Evolutionary conservation across 2,797 vertebrate genomes (phyloP), one percentile per base, ranked within the genome.

Genomic region (Paratrypauchen microcephalus): DNA sequence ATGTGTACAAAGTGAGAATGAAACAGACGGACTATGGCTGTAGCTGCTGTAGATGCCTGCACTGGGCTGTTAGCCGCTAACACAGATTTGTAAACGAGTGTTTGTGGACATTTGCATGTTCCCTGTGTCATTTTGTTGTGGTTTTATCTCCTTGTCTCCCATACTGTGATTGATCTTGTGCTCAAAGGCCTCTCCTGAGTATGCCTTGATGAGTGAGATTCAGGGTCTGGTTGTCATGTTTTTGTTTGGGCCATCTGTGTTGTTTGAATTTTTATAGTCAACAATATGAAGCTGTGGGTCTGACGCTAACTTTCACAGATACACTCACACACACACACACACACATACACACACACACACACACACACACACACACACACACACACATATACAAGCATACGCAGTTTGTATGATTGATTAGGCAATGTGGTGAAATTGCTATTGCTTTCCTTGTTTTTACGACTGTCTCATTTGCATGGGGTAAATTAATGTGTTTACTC

Each of bases 241-340:
- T 82, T 82, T 79, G 66, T 85, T 84, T 76, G 83, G 72, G 71
- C 84, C 86, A 87, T 88, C 84, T 89, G 86, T 79, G 80, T 77
- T 84, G 76, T 76, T 72, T 64, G 74, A 75, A 76, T 87, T 73
- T 45, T 78, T 85, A 82, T 76, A 72, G 78, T 66, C 52, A 68
- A 75, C 62, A 72, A 57, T 66, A 73, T 71, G 77, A 83, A 75
- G 69, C 71, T 39, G 57, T 66, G 63, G 79, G 74, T 75, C 66
- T 3, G 32, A 57, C 9, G 56, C 39, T 82, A 76, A 63, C 73
- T 80, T 77, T 85, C 36, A 6, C 36, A 62, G 32, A 55, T 26
- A 70, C 66, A 65, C 50, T 50, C 65, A 55, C 60, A 57, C n/a
- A 57, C 11, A 28, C 45, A 60, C 36, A 58, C 50, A 58, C 65